A percentile compares a stretch with the other conserved stretches of the same genome.
Evolutionary conservation across 2,797 vertebrate species (phyloP).

Genomic region (Cercopithecus hamlyni): DNA sequence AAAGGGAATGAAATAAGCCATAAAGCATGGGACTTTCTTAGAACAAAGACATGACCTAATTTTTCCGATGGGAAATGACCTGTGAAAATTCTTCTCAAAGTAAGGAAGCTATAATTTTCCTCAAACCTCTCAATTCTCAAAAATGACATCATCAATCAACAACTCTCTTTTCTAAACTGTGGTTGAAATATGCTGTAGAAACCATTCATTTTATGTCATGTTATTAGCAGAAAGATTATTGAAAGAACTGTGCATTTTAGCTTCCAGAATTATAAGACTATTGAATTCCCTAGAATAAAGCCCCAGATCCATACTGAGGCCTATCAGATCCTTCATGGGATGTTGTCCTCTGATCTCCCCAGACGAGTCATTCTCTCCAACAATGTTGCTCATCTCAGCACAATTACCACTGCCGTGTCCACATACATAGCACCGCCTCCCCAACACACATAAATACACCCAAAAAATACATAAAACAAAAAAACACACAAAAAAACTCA

Average conservation of each 20-base stretch:
- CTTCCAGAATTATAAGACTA: background rate
- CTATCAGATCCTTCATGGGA: background rate
- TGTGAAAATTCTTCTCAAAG: slow-evolving; percentile 80
- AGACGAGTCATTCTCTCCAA: background rate
- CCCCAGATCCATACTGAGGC: background rate
- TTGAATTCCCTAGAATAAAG: background rate
- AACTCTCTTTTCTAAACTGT: slow-evolving; percentile 34
- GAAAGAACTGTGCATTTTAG: background rate
- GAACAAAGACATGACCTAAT: slow-evolving; percentile 77
- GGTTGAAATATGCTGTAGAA: slow-evolving; percentile 55
- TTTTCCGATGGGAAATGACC: slow-evolving; percentile 68
- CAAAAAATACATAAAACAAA: background rate
- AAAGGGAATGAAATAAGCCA: slow-evolving; percentile 60
- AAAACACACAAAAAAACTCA: background rate
- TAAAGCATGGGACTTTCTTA: slow-evolving; percentile 62
- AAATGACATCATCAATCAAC: slow-evolving; percentile 75
- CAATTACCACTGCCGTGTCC: background rate
- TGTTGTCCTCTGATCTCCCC: background rate
- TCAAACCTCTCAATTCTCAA: slow-evolving; percentile 71
- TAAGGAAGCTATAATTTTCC: slow-evolving; percentile 74
- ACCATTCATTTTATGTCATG: slow-evolving; percentile 25
- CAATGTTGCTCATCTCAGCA: rapidly evolving
- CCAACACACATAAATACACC: background rate
- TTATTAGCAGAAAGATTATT: background rate
- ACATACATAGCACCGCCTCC: rapidly evolving